Evolutionary conservation across 2,888 invertebrate species (phyloP).

Genomic region (Furcula furcula): DNA sequence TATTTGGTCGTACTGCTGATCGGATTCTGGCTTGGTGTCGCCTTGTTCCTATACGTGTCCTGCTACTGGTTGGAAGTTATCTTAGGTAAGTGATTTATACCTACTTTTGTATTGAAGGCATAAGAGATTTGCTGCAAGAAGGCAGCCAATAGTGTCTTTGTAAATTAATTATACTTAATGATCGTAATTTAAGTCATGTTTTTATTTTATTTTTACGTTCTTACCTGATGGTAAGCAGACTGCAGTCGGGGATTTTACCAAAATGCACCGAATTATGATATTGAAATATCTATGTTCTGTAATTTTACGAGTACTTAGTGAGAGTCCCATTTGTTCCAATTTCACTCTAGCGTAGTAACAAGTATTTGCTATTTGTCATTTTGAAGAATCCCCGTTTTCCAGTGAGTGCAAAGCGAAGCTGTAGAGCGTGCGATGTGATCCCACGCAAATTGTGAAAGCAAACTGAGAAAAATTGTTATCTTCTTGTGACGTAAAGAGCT

Average conservation of each 20-base stretch:
- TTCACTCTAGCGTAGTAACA: background rate
- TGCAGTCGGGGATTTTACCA: no score
- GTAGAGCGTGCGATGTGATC: background rate
- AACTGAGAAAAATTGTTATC: background rate
- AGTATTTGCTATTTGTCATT: background rate
- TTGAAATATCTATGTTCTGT: no score
- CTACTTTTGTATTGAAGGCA: background rate
- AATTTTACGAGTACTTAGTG: no score
- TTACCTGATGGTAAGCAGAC: no score
- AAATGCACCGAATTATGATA: no score
- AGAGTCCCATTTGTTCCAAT: no score
- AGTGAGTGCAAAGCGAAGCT: background rate
- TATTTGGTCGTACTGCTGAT: slow-evolving; percentile 67
- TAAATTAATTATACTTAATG: no score
- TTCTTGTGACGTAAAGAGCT: background rate
- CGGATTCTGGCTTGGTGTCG: slow-evolving; percentile 77
- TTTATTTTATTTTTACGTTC: no score
- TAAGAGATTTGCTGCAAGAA: no score
- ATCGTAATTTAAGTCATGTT: no score
- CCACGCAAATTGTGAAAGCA: slow-evolving; percentile 2
- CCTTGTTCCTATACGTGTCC: slow-evolving; percentile 75
- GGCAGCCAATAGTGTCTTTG: no score
- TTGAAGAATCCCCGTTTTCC: background rate
- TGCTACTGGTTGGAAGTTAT: slow-evolving; percentile 83
- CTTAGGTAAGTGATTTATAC: slow-evolving; percentile 74